Percentiles rank a stretch among this genome's conserved stretches.
Evolutionary conservation across 2,888 invertebrate species (phyloP).

Genomic region (Calliopum simillimum): DNA sequence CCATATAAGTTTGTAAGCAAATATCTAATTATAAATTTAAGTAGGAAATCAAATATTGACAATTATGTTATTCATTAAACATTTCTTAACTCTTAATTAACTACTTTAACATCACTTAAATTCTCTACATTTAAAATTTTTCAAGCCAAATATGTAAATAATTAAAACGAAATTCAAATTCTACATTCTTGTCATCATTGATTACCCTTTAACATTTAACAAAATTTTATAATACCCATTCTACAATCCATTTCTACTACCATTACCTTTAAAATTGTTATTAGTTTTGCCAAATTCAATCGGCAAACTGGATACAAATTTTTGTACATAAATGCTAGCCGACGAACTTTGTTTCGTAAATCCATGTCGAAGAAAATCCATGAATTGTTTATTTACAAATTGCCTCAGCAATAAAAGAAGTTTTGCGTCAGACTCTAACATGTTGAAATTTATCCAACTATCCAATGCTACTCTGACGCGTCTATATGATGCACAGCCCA

Average conservation of each 20-base stretch:
- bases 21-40: too few species aligned
- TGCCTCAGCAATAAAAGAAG: conserved; percentile 48
- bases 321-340: conserved; percentile 46
- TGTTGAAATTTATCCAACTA: conserved; percentile 80
- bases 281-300: background rate
- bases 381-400: conserved; percentile 49
- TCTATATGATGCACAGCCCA: conserved; percentile 29
- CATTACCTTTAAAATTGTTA: conserved; percentile 5
- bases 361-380: conserved; percentile 50
- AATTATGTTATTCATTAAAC: too few species aligned
- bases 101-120: too few species aligned
- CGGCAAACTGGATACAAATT: conserved; percentile 45
- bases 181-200: too few species aligned
- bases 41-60: too few species aligned
- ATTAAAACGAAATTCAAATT: too few species aligned
- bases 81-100: too few species aligned
- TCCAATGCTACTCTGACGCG: conserved; percentile 72
- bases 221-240: background rate
- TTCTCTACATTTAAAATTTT: too few species aligned
- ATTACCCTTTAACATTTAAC: too few species aligned
- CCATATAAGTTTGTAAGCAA: too few species aligned
- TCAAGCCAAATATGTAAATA: too few species aligned
- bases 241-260: conserved; percentile 11
- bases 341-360: conserved; percentile 46
- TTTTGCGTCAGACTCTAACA: conserved; percentile 72